These are phyloP conservation scores for Amphiprion clarkii DNA, from an alignment of 2,797 vertebrate genomes.

Conservation along the genomic window DNA sequence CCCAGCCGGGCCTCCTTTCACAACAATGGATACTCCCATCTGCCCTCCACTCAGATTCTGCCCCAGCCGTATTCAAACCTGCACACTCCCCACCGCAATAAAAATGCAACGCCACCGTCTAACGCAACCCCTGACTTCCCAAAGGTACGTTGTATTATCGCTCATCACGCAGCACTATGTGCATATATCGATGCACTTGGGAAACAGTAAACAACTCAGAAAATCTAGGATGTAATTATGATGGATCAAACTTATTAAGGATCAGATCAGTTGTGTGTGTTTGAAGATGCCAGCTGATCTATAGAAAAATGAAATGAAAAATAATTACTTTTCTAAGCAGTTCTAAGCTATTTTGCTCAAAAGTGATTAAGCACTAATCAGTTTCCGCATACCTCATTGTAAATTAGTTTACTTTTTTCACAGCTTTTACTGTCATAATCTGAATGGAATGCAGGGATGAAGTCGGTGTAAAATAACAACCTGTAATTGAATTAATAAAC, in stretches of 20 bases:
- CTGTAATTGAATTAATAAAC: too few relatives aligned
- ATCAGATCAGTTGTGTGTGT: neutral
- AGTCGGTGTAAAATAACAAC: too few relatives aligned
- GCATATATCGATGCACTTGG: neutral
- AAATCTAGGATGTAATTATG: neutral
- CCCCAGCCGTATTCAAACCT: constrained; percentile 24
- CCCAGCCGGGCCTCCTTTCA: constrained; percentile 29
- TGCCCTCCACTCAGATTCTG: constrained; percentile 16
- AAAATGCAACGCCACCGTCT: constrained; percentile 12
- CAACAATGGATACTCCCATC: constrained; percentile 25
- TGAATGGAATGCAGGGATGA: too few relatives aligned
- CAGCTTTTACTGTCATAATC: too few relatives aligned
- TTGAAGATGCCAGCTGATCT: neutral
- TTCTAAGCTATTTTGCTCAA: too few relatives aligned
- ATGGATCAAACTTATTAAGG: neutral
- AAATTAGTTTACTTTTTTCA: too few relatives aligned
- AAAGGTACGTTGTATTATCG: constrained; percentile 53
- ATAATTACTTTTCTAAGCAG: too few relatives aligned
- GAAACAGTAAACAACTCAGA: neutral
- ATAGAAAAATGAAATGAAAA: neutral
- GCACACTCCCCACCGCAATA: constrained; percentile 23
- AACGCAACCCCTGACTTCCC: constrained; percentile 3
- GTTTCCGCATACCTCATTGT: neutral
- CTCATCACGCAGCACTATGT: neutral
- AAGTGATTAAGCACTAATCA: too few relatives aligned